phyloP scores from a whole-genome alignment of 1,140 invertebrate genomes.

The Scaptomyza hsui region DNA sequence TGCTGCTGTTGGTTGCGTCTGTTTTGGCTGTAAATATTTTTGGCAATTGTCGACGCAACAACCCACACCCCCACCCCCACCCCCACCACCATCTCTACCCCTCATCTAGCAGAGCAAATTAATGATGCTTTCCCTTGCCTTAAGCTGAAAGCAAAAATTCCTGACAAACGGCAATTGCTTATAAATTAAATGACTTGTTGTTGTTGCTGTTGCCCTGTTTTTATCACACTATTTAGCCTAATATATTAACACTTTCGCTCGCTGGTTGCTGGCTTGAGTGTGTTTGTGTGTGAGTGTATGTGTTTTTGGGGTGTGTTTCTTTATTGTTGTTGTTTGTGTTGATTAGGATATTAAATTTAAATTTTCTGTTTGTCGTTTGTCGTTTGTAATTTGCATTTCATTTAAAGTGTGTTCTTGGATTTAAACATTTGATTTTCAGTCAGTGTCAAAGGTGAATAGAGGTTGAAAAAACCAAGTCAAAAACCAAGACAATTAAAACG shows the following conservation, averaged over 20 bases:
- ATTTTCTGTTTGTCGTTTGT: slow-evolving; percentile 32
- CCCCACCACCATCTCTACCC: slow-evolving; percentile 2
- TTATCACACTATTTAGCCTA: slow-evolving; percentile 72
- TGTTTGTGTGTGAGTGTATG: slow-evolving; percentile 9
- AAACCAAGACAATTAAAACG: neutral
- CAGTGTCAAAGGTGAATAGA: slow-evolving; percentile 3
- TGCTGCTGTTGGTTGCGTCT: slow-evolving; percentile 49
- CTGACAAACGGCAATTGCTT: slow-evolving; percentile 65
- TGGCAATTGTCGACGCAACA: slow-evolving; percentile 66
- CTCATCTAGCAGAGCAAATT: slow-evolving; percentile 59
- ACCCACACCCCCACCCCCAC: neutral
- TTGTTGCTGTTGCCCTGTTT: slow-evolving; percentile 40
- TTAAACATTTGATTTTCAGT: neutral
- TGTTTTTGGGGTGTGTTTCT: slow-evolving; percentile 8
- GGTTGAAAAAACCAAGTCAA: slow-evolving; percentile 5
- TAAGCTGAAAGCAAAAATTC: slow-evolving; percentile 40
- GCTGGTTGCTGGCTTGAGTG: slow-evolving; percentile 23
- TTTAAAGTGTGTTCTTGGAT: slow-evolving; percentile 15
- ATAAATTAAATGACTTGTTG: slow-evolving; percentile 62
- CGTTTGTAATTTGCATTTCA: slow-evolving; percentile 38
- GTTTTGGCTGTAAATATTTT: slow-evolving; percentile 81
- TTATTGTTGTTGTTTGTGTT: slow-evolving; percentile 10
- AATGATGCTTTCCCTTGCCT: slow-evolving; percentile 68
- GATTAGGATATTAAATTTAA: slow-evolving; percentile 56
- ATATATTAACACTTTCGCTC: slow-evolving; percentile 67